Conservation (phyloP, 2,797 vertebrate genomes). For the Cyclopterus lumpus region DNA sequence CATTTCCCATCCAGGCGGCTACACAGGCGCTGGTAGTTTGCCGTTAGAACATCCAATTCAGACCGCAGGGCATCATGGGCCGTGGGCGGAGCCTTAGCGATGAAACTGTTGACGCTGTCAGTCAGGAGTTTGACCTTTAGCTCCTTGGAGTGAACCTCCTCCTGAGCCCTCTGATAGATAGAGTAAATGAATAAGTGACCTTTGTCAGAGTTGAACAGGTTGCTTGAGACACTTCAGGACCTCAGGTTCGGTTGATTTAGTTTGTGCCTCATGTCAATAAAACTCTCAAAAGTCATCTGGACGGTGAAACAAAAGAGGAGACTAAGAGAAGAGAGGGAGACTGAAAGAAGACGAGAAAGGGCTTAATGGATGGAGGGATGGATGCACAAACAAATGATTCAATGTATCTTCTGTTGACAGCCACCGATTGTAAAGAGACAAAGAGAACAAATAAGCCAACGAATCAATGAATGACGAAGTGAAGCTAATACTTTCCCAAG, state of each 20-base stretch:
- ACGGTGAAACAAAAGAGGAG: not conserved
- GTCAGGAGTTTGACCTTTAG: constrained; percentile 95
- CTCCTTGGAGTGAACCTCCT: constrained; percentile 95
- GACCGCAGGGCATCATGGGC: constrained; percentile 93
- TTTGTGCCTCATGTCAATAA: not conserved
- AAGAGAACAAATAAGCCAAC: constrained; percentile 30
- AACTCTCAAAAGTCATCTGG: not conserved
- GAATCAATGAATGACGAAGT: constrained; percentile 52
- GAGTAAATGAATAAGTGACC: not conserved
- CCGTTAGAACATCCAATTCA: constrained; percentile 91
- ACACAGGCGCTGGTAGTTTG: constrained; percentile 93
- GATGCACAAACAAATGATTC: constrained; percentile 57
- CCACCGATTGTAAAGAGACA: constrained; percentile 43
- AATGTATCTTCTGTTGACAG: constrained; percentile 59
- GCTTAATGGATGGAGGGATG: constrained; percentile 35
- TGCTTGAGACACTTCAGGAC: not conserved
- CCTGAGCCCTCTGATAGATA: constrained; percentile 90
- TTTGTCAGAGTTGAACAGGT: not conserved
- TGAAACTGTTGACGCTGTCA: constrained; percentile 93
- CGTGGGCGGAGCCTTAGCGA: constrained; percentile 91
- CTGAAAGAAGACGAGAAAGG: not conserved
- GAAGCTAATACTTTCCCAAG: constrained; percentile 40
- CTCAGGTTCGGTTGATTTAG: not conserved
- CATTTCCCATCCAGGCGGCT: constrained; percentile 95
- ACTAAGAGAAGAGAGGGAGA: not conserved